These are phyloP conservation scores for Vespertilio murinus DNA, from an alignment of 2,797 vertebrate genomes.

Conservation along the genomic window DNA sequence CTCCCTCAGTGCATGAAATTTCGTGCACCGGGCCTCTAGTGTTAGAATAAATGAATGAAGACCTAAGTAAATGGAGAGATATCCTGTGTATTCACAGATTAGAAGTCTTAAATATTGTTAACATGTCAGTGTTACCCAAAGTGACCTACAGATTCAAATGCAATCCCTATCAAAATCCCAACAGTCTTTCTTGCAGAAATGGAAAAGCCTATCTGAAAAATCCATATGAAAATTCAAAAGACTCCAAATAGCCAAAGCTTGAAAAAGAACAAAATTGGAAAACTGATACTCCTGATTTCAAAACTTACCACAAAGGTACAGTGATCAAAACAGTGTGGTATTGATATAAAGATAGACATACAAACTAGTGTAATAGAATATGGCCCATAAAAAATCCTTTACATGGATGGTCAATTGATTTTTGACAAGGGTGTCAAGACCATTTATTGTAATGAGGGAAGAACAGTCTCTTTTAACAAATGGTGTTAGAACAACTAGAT, in stretches of 20 bases:
- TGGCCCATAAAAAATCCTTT: background rate
- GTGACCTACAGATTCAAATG: background rate
- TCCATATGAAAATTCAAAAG: background rate
- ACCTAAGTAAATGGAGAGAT: too few relatives aligned
- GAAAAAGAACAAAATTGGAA: background rate
- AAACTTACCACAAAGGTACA: background rate
- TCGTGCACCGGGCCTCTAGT: too few relatives aligned
- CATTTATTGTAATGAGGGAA: background rate
- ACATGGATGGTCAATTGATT: background rate
- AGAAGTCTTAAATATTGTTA: background rate
- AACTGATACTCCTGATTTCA: background rate
- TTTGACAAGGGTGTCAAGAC: background rate
- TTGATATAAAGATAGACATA: background rate
- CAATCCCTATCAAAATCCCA: background rate
- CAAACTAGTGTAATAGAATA: background rate
- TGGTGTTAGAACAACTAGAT: background rate
- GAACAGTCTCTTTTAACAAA: background rate
- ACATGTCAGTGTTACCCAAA: background rate
- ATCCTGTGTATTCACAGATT: background rate
- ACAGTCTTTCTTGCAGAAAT: background rate
- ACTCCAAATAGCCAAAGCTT: background rate
- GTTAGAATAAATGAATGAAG: background rate
- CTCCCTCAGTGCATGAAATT: too few relatives aligned
- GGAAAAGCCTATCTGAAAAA: background rate
- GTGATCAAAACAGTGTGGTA: background rate